phyloP scores from a whole-genome alignment of 2,888 invertebrate species.

The Branchinecta sandiegonensis region DNA sequence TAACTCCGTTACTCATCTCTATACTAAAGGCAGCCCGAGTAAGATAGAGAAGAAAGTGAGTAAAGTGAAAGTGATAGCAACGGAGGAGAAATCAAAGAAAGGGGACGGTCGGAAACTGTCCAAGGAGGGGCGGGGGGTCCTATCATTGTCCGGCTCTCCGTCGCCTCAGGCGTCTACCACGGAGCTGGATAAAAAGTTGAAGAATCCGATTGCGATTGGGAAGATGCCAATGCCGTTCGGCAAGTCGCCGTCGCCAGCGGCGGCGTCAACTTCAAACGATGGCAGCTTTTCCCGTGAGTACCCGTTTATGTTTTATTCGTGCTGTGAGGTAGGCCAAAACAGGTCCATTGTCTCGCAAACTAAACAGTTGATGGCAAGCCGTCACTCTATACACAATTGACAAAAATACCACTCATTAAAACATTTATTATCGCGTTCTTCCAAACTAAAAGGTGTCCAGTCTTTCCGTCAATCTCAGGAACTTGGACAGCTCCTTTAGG shows the following conservation, averaged over 20 bases:
- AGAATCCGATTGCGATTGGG: background rate
- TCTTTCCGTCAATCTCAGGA: too few species aligned
- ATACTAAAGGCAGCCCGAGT: background rate
- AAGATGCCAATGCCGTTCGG: constrained; percentile 5
- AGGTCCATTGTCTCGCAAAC: too few species aligned
- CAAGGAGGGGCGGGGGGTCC: constrained; percentile 9
- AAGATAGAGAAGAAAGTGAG: background rate
- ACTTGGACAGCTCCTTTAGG: too few species aligned
- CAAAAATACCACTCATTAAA: too few species aligned
- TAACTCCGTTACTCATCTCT: background rate
- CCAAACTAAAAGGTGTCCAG: too few species aligned
- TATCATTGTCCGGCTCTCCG: background rate
- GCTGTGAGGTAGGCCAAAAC: too few species aligned
- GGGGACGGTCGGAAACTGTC: background rate
- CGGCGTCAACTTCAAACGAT: constrained; percentile 13
- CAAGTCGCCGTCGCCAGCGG: constrained; percentile 4
- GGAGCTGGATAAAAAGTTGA: constrained; percentile 13
- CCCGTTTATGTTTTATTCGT: too few species aligned
- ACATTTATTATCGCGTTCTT: too few species aligned
- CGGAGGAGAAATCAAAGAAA: background rate
- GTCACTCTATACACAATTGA: too few species aligned
- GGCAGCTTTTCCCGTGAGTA: constrained; percentile 6
- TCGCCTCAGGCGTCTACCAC: background rate
- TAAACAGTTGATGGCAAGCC: too few species aligned
- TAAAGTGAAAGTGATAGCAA: background rate